Percentiles rank a stretch among this genome's conserved stretches.
Conservation (phyloP, 2,888 invertebrate genomes). For the Pardosa pseudoannulata region DNA sequence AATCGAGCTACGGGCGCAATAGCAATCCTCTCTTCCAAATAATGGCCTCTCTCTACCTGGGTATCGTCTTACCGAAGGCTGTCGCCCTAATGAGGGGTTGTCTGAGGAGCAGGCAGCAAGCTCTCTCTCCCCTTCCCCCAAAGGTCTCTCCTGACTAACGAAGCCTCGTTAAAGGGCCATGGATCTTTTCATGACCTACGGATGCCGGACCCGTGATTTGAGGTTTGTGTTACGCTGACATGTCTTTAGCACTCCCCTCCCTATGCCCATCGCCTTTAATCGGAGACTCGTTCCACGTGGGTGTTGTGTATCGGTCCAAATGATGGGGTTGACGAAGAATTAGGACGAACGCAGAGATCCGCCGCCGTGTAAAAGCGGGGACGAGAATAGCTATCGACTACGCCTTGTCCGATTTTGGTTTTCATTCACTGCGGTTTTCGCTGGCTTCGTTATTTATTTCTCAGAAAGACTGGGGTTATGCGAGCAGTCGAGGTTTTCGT, state of each 20-base stretch:
- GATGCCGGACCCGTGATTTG: conserved; percentile 48
- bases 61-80: conserved; percentile 50
- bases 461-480: too few species aligned
- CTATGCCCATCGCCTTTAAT: background rate
- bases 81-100: conserved; percentile 66
- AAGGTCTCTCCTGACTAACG: conserved; percentile 28
- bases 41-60: conserved; percentile 33
- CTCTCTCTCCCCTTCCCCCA: background rate
- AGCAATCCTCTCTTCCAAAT: conserved; percentile 19
- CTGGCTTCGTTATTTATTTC: too few species aligned
- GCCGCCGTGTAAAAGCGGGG: too few species aligned
- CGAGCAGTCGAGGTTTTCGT: too few species aligned
- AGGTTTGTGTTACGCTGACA: conserved; percentile 68
- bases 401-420: too few species aligned
- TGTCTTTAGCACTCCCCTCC: conserved; percentile 49
- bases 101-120: conserved; percentile 4
- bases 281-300: background rate
- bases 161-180: conserved; percentile 57
- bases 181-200: background rate
- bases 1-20: too few species aligned
- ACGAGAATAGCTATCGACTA: too few species aligned
- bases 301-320: background rate
- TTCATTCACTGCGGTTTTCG: too few species aligned
- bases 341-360: too few species aligned
- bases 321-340: too few species aligned